Evolutionary conservation across 2,113 vertebrate genomes (phyloP).

Genomic region (Dicaeum eximium): DNA sequence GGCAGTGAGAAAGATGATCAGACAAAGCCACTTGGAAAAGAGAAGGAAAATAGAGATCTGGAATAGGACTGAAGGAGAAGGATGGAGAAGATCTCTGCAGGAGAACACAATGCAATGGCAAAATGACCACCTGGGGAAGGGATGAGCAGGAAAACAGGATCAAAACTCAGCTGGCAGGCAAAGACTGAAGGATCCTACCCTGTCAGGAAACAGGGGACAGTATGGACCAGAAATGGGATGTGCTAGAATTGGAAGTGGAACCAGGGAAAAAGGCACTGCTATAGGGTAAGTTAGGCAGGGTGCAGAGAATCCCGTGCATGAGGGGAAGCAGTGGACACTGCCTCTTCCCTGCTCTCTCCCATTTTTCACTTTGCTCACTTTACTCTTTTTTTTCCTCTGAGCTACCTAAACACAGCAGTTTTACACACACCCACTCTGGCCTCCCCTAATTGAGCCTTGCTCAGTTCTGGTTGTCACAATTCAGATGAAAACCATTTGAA

Average conservation of each 20-base stretch:
- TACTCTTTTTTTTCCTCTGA: neutral
- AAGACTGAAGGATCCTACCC: neutral
- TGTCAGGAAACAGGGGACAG: neutral
- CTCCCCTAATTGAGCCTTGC: neutral
- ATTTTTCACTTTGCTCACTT: neutral
- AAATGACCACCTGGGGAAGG: neutral
- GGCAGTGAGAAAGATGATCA: neutral
- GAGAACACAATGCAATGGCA: neutral
- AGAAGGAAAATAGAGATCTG: neutral
- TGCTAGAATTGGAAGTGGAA: neutral
- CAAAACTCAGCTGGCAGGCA: neutral
- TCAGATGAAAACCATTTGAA: neutral
- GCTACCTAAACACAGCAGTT: neutral
- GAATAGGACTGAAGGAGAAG: neutral
- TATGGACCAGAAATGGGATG: neutral
- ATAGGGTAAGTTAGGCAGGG: neutral
- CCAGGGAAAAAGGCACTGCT: neutral
- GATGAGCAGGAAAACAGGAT: neutral
- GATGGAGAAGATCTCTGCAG: neutral
- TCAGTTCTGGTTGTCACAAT: neutral
- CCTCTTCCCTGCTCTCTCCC: neutral
- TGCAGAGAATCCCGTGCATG: rapidly evolving
- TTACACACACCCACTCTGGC: neutral
- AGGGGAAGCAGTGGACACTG: neutral
- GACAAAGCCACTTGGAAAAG: neutral